Percentiles rank a stretch among this genome's conserved stretches.
Conservation (phyloP, 2,888 invertebrate genomes). For the Peribatodes rhomboidaria region DNA sequence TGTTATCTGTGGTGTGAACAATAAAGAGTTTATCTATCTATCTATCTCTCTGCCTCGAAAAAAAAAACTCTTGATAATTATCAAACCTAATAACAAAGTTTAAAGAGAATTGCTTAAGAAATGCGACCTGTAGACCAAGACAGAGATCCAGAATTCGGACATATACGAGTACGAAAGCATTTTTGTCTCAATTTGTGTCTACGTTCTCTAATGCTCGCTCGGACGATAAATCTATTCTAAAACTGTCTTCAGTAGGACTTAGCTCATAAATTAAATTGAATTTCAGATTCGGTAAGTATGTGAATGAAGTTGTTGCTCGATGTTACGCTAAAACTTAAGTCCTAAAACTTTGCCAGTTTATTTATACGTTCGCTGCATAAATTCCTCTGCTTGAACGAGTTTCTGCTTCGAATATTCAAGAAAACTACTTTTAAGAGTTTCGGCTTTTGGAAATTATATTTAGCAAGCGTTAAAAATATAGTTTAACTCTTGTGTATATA, state of each 20-base stretch:
- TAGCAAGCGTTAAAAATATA: neutral
- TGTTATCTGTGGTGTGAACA: too few species aligned
- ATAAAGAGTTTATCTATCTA: too few species aligned
- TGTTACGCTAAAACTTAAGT: conserved; percentile 31
- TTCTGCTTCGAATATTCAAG: conserved; percentile 33
- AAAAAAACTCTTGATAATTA: too few species aligned
- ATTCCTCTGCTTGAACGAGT: conserved; percentile 42
- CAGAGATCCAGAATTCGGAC: too few species aligned
- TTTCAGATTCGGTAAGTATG: conserved; percentile 15
- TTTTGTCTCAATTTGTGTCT: too few species aligned
- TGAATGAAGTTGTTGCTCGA: conserved; percentile 19
- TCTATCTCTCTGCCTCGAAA: too few species aligned
- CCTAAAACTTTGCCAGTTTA: conserved; percentile 41
- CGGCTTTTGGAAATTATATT: conserved; percentile 21
- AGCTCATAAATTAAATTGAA: conserved; percentile 12
- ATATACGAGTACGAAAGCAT: too few species aligned
- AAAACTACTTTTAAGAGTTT: conserved; percentile 34
- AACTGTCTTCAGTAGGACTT: neutral
- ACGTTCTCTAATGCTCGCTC: too few species aligned
- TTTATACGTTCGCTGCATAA: conserved; percentile 42
- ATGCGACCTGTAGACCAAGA: too few species aligned
- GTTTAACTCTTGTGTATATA: neutral
- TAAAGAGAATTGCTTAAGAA: too few species aligned
- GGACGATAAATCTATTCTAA: neutral
- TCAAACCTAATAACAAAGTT: too few species aligned